Evolutionary conservation across 1,140 invertebrate genomes (phyloP).

Genomic region (Bombus cullumanus): DNA sequence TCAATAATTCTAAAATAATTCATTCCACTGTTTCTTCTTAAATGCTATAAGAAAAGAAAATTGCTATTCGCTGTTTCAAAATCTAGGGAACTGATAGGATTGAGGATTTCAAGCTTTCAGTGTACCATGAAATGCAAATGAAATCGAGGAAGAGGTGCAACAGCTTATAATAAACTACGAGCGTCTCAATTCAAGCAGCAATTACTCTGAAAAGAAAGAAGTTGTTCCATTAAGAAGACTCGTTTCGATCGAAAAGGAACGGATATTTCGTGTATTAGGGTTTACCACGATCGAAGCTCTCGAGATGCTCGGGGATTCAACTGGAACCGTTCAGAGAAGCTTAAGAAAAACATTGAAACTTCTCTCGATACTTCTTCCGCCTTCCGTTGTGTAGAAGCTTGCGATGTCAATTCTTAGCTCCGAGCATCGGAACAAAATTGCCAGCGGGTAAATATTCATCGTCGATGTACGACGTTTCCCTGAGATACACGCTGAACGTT

Average conservation of each 20-base stretch:
- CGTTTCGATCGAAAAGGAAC: conserved; percentile 3
- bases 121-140: background rate
- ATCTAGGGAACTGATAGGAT: background rate
- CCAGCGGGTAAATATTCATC: conserved; percentile 27
- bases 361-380: background rate
- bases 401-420: conserved; percentile 15
- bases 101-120: too few relatives aligned
- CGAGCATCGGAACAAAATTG: conserved; percentile 10
- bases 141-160: background rate
- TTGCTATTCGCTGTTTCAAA: too few relatives aligned
- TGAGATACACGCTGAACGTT: background rate
- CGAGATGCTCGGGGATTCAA: background rate
- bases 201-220: background rate
- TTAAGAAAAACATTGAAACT: conserved; percentile 10
- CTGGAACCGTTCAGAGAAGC: background rate
- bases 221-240: conserved; percentile 19
- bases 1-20: background rate
- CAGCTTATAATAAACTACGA: conserved; percentile 17
- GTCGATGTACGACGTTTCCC: background rate
- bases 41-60: background rate
- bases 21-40: background rate
- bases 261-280: conserved; percentile 24
- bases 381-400: background rate
- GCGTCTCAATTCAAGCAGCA: background rate
- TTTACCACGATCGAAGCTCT: background rate